A percentile compares a stretch with the other conserved stretches of the same genome.
Evolutionary conservation across 2,888 invertebrate genomes (phyloP).

Genomic region (Sinentomon sp.): DNA sequence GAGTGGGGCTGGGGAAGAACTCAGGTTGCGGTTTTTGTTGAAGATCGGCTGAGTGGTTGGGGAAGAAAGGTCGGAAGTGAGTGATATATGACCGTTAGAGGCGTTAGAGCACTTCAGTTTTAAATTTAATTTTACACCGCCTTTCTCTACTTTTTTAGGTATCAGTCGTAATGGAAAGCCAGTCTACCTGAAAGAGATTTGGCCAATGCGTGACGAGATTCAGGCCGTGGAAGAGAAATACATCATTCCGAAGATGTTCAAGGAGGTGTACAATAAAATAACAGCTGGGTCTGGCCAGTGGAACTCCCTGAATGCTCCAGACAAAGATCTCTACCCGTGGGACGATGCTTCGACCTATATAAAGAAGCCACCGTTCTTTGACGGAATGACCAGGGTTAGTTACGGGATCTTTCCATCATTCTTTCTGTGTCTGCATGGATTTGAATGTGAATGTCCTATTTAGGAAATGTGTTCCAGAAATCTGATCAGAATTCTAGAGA

Average conservation of each 20-base stretch:
- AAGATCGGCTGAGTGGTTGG: too few species aligned
- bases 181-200: constrained; percentile 74
- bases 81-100: too few species aligned
- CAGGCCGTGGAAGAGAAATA: constrained; percentile 58
- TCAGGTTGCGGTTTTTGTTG: too few species aligned
- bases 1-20: too few species aligned
- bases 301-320: constrained; percentile 52
- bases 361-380: constrained; percentile 85
- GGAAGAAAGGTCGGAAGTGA: too few species aligned
- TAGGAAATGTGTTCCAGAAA: too few species aligned
- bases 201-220: constrained; percentile 77
- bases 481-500: too few species aligned
- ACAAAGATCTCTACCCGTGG: constrained; percentile 72
- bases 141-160: constrained; percentile 23
- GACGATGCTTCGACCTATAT: constrained; percentile 73
- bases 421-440: too few species aligned
- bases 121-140: constrained; percentile 1
- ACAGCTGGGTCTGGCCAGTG: constrained; percentile 58
- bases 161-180: constrained; percentile 35
- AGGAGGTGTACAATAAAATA: constrained; percentile 62
- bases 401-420: not conserved
- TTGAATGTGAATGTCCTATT: too few species aligned
- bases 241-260: constrained; percentile 91
- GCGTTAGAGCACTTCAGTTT: too few species aligned
- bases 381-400: constrained; percentile 39